Base-by-base conservation (phyloP, 2,113 vertebrate genomes). In the Spea multiplicata region DNA sequence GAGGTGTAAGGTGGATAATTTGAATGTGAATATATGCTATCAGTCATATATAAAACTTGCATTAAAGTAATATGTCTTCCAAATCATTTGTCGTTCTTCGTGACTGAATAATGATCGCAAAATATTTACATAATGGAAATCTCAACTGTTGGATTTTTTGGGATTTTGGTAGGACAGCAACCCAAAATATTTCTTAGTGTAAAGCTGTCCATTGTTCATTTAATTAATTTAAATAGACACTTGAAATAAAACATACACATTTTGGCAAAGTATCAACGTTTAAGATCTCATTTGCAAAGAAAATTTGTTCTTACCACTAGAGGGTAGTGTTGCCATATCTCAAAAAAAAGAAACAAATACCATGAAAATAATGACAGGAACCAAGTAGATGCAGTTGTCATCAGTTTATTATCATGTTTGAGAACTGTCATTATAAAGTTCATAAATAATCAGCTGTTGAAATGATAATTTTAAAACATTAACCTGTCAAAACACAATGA, bases 391-490 rank as follows among this genome's bases (percentile, higher is more conserved):
- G 10, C 3, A 8, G 59, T 14, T 50, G 5, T 55, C 6, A 68
- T 45, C 47, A 45, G 48, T 65, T 71, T 52, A 46, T 52, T 52
- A 53, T 64, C 68, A 64, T 46, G 55, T 53, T 46, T 53, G 12
- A 68, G 69, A 72, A 47, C 30, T 53, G 59, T 46, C 68, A 71
- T 70, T 44, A 64, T 17, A 65, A 30, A 48, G 44, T 8, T 59
- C 46, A 64, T 78, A 78, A 71, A 52, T 65, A 72, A 78, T 78
- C 17, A 72, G 55, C 49, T 13, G 14, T 53, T 72, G 17, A 72
- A 72, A 66, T 14, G 50, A 78, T 66, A 66, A 72, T 53, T 72
- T 30, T 46, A 66, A 71, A 72, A 59, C 16, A 53, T 65, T 55
- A 65, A 47, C 55, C 65, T 72, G 70, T 72, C 70, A 66, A 64